Evolutionary conservation across 2,797 vertebrate genomes (phyloP).

Genomic region (Dicrostonyx torquatus): DNA sequence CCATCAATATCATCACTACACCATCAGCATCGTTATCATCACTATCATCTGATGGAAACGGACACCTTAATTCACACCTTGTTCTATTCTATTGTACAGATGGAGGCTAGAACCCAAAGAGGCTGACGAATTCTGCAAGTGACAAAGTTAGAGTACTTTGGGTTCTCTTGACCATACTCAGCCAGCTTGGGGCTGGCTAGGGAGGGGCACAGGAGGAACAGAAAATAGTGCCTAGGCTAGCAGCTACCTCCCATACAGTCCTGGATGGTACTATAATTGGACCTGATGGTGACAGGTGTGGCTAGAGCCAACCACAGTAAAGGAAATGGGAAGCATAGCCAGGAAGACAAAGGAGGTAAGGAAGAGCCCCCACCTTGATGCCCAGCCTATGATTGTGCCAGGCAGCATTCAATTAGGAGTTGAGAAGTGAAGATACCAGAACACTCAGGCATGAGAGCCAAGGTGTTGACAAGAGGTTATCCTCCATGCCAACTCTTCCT

Average conservation of each 20-base stretch:
- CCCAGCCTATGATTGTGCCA: rapidly evolving
- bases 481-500: neutral
- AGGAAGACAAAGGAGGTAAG: neutral
- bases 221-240: neutral
- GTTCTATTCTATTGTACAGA: neutral
- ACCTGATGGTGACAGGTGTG: neutral
- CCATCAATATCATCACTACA: rapidly evolving
- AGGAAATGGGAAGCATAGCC: neutral
- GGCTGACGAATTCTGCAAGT: rapidly evolving
- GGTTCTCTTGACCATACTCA: neutral
- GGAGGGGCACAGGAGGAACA: neutral
- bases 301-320: neutral
- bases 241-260: neutral
- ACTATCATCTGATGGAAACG: neutral
- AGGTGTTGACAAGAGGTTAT: neutral
- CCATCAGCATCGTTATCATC: rapidly evolving
- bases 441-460: rapidly evolving
- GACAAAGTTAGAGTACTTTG: neutral
- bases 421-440: too few species aligned
- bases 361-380: neutral
- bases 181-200: neutral
- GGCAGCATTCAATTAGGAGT: neutral
- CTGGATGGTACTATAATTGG: neutral
- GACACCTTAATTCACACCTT: neutral
- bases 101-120: neutral